Evolutionary conservation across 2,113 vertebrate genomes (phyloP).

Genomic region (Psettodes erumei): DNA sequence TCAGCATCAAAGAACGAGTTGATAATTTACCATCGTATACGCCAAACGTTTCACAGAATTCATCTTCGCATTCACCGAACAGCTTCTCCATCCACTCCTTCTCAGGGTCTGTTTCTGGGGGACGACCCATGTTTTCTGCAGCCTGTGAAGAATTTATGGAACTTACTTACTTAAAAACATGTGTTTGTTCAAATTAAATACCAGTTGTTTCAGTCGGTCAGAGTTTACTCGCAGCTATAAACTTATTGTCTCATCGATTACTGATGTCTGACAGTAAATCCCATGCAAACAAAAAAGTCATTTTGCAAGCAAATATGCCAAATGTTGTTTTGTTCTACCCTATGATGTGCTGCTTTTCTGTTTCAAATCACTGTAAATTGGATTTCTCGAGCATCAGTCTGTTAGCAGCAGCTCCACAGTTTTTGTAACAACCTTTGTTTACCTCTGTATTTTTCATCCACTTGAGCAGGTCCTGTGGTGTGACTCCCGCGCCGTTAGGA

Average conservation of each 20-base stretch:
- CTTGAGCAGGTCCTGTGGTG: constrained; percentile 84
- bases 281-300: no score
- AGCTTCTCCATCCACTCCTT: constrained; percentile 86
- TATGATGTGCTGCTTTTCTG: no score
- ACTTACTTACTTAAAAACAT: no score
- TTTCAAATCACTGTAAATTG: no score
- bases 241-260: no score
- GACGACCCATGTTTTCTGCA: not conserved
- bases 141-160: constrained; percentile 16
- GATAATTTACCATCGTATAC: constrained; percentile 84
- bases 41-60: constrained; percentile 85
- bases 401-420: not conserved
- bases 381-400: not conserved
- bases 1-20: not conserved
- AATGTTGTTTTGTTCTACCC: no score
- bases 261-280: no score
- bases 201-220: no score
- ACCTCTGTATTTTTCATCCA: constrained; percentile 74
- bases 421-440: not conserved
- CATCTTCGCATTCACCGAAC: constrained; percentile 87
- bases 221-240: no score
- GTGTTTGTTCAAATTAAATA: no score
- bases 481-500: constrained; percentile 85
- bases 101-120: constrained; percentile 61
- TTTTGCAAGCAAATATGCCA: no score